Conservation (phyloP, 2,888 invertebrate species). For the Drosophila pseudotakahashii region DNA sequence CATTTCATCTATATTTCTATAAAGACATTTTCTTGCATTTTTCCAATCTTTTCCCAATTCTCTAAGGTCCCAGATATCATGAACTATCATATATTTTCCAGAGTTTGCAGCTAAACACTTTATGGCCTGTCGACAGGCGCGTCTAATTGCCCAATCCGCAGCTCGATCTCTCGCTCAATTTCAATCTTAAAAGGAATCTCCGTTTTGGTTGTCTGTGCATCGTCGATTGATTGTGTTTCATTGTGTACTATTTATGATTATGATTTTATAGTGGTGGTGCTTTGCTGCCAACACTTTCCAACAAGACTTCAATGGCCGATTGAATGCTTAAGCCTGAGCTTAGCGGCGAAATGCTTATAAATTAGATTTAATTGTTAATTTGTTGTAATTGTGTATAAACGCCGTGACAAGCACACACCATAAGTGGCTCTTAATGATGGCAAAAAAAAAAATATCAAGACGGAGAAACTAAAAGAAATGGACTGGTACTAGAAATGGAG, state of each 20-base stretch:
- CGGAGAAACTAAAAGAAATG: slow-evolving; percentile 21
- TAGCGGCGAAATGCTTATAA: slow-evolving; percentile 37
- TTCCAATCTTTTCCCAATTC: slow-evolving; percentile 13
- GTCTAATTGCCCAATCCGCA: slow-evolving; percentile 64
- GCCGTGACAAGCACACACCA: slow-evolving; percentile 41
- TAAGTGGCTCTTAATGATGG: slow-evolving; percentile 21
- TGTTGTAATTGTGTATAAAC: slow-evolving; percentile 62
- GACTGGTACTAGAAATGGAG: slow-evolving; percentile 33
- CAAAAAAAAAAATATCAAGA: slow-evolving; percentile 11
- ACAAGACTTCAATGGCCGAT: slow-evolving; percentile 31
- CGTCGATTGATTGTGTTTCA: slow-evolving; percentile 18
- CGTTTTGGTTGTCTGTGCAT: slow-evolving; percentile 18
- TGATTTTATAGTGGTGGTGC: slow-evolving; percentile 31
- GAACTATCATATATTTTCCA: slow-evolving; percentile 49
- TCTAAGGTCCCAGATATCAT: slow-evolving; percentile 35
- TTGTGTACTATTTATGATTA: slow-evolving; percentile 51
- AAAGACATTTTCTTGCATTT: not conserved
- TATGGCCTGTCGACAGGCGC: slow-evolving; percentile 52
- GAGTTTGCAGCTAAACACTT: slow-evolving; percentile 62
- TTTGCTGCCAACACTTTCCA: slow-evolving; percentile 62
- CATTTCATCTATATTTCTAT: too few relatives aligned
- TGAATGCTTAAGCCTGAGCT: slow-evolving; percentile 33
- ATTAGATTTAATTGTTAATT: slow-evolving; percentile 64
- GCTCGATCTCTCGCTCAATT: slow-evolving; percentile 22
- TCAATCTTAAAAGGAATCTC: slow-evolving; percentile 34